A percentile compares a stretch with the other conserved stretches of the same genome.
Evolutionary conservation across 2,888 invertebrate genomes (phyloP).

Genomic region (Fabriciana adippe): DNA sequence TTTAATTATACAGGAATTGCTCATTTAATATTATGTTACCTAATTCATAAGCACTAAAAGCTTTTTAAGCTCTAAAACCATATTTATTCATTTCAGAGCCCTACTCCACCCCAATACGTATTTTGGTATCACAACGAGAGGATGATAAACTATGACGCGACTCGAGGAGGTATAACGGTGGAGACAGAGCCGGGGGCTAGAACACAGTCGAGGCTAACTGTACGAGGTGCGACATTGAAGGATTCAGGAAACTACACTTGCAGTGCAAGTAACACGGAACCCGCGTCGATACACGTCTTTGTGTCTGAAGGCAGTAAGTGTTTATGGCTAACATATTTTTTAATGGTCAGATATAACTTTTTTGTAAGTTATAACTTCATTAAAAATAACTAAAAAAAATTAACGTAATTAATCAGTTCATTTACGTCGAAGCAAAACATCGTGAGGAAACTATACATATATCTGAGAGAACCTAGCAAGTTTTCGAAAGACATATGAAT

Average conservation of each 20-base stretch:
- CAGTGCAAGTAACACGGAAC: conserved; percentile 94
- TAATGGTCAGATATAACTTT: too few relatives aligned
- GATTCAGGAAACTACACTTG: conserved; percentile 96
- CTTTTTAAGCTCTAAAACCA: background rate
- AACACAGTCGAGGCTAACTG: conserved; percentile 93
- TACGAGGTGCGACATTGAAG: conserved; percentile 91
- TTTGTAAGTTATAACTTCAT: too few relatives aligned
- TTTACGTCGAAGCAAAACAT: too few relatives aligned
- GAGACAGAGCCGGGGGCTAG: conserved; percentile 93
- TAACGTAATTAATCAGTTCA: too few relatives aligned
- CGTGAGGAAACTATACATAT: too few relatives aligned
- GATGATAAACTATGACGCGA: conserved; percentile 96
- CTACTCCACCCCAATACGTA: conserved; percentile 95
- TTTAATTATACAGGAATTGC: too few relatives aligned
- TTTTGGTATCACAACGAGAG: conserved; percentile 98
- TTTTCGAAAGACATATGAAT: too few relatives aligned
- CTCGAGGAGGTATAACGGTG: conserved; percentile 90
- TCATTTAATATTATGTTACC: background rate
- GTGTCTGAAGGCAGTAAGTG: conserved; percentile 91
- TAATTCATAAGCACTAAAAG: background rate
- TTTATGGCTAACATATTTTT: background rate
- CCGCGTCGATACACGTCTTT: conserved; percentile 94
- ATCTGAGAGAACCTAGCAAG: too few relatives aligned
- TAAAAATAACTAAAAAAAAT: too few relatives aligned
- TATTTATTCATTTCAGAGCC: conserved; percentile 86